phyloP scores from a whole-genome alignment of 2,888 invertebrate genomes.

The Phytoseiulus persimilis region DNA sequence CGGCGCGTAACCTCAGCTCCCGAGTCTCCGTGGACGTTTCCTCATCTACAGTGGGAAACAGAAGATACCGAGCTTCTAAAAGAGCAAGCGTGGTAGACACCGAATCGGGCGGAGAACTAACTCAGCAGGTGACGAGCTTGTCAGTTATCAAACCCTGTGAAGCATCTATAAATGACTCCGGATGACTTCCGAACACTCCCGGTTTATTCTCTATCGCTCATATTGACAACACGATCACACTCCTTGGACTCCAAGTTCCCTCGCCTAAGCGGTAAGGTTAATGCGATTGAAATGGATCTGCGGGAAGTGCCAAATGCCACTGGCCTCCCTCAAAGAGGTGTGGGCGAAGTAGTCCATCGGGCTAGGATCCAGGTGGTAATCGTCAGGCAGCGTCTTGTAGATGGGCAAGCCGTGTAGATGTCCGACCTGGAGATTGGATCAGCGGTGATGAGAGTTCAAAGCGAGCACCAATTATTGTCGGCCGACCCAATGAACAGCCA shows the following conservation, averaged over 20 bases:
- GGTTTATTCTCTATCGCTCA: not conserved
- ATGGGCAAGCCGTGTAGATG: constrained; percentile 76
- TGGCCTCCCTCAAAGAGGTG: constrained; percentile 45
- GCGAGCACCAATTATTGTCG: too few species aligned
- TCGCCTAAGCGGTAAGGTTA: not conserved
- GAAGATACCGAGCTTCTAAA: too few species aligned
- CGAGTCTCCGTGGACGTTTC: too few species aligned
- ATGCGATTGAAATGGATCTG: not conserved
- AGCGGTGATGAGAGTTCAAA: too few species aligned
- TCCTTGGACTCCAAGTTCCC: not conserved
- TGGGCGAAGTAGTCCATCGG: constrained; percentile 67
- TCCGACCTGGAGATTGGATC: constrained; percentile 57
- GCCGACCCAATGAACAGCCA: too few species aligned
- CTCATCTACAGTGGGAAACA: too few species aligned
- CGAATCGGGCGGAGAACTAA: too few species aligned
- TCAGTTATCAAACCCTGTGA: too few species aligned
- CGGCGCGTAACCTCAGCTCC: too few species aligned
- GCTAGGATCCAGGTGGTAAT: constrained; percentile 59
- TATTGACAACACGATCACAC: not conserved
- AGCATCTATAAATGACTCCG: too few species aligned
- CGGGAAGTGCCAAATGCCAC: not conserved
- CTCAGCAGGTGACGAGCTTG: too few species aligned
- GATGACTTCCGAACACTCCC: not conserved
- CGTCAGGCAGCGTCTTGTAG: constrained; percentile 62
- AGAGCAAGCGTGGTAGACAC: too few species aligned